Evolutionary conservation across 1,140 invertebrate genomes (phyloP), one percentile per base, ranked within the genome.

Genomic region (Coptotermes formosanus): DNA sequence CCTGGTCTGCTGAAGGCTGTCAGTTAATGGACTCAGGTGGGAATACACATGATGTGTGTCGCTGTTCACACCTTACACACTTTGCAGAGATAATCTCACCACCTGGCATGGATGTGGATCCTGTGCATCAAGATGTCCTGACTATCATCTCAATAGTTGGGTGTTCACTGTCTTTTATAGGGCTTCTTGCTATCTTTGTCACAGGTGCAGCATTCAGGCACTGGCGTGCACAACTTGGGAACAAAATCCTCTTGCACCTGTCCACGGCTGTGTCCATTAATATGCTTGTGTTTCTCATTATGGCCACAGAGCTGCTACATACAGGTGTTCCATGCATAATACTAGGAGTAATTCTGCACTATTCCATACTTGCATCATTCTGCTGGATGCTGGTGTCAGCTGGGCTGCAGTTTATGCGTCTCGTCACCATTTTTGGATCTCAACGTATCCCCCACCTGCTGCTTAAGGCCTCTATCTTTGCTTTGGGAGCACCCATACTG

Each of bases 361-460:
- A 94, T 88, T 92, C 93, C 11, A 91, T 94, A 55, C 88, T 94
- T 32, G 91, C 93, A 7, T 92, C 93, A 87, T 94, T 94, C 89
- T 92, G 92, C 88, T 95, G 94, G 94, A 94, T 94, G 93, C 88
- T 94, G 59, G 91, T 94, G 30, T 93, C 94, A 19, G 94, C 93
- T 19, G 89, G 92, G 83, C 89, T 94, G 83, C 94, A 95, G 88
- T 94, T 94, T 88, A 91, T 92, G 86, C 90, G 93, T 82, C 94
- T 94, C 86, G 93, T 94, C 0, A 90, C 91, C 81, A 93, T 94
- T 3, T 89, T 94, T 21, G 92, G 93, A 3, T 91, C 91, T 21
- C 89, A 89, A 59, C 89, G 93, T 81, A 91, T 91, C 11, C 91
- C 92, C 84, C 91, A 91, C 86, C 83, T 91, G 55, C 88, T 92